Conservation (phyloP, 2,113 vertebrate species). For the Entomyzon cyanotis region DNA sequence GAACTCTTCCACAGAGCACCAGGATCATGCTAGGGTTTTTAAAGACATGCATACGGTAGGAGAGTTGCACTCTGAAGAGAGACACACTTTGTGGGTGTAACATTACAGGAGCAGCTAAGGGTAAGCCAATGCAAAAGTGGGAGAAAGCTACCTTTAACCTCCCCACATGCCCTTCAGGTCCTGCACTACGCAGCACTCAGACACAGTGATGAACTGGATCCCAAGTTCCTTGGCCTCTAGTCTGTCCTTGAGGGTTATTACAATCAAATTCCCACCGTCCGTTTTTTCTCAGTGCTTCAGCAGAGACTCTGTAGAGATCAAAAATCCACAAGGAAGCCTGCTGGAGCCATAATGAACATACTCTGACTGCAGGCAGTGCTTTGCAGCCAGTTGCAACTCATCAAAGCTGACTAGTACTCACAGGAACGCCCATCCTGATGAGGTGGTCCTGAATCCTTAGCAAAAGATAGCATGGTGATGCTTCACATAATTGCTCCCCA, state of each 20-base stretch:
- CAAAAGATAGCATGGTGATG: neutral
- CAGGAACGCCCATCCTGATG: neutral
- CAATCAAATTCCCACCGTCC: neutral
- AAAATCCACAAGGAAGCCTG: constrained; percentile 10
- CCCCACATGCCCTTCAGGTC: neutral
- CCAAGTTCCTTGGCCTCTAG: neutral
- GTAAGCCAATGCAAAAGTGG: neutral
- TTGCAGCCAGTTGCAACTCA: constrained; percentile 23
- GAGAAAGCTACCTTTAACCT: neutral
- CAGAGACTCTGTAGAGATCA: constrained; percentile 3
- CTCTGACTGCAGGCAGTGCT: neutral
- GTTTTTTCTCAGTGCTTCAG: neutral
- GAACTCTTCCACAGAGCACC: neutral
- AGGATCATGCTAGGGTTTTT: neutral
- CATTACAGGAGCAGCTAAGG: neutral
- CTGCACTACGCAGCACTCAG: neutral
- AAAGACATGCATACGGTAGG: neutral
- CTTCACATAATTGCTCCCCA: neutral
- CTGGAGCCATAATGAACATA: constrained; percentile 9
- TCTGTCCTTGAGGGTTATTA: neutral
- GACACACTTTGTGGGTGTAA: neutral
- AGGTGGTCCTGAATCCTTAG: constrained; percentile 15
- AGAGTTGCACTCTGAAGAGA: neutral
- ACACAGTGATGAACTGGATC: neutral
- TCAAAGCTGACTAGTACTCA: constrained; percentile 27